phyloP scores from a whole-genome alignment of 2,888 invertebrate species.

The Microdon myrmicae region DNA sequence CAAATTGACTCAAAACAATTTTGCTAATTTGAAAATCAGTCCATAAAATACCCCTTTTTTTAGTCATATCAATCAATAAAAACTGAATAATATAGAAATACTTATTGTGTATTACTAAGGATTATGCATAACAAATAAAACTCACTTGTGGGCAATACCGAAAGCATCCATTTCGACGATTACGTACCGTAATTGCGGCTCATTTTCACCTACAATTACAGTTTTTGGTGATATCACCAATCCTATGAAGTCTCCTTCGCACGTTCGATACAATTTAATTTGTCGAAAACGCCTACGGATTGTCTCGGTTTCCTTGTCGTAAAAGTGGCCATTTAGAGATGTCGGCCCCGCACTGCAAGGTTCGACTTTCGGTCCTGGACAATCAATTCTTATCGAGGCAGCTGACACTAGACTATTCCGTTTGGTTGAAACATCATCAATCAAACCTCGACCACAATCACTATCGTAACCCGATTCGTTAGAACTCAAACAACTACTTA shows the following conservation, averaged over 20 bases:
- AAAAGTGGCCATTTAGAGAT: slow-evolving; percentile 65
- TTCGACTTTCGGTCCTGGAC: slow-evolving; percentile 19
- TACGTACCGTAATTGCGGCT: slow-evolving; percentile 73
- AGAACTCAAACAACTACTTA: slow-evolving; percentile 81
- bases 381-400: slow-evolving; percentile 59
- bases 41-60: too few species aligned
- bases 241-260: slow-evolving; percentile 76
- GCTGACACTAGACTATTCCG: slow-evolving; percentile 63
- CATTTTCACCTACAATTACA: slow-evolving; percentile 65
- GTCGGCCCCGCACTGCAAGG: slow-evolving; percentile 61
- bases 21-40: too few species aligned
- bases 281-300: slow-evolving; percentile 73
- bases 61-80: too few species aligned
- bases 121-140: slow-evolving; percentile 16
- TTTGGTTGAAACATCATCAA: slow-evolving; percentile 58
- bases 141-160: slow-evolving; percentile 72
- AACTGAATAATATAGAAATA: too few species aligned
- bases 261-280: slow-evolving; percentile 74
- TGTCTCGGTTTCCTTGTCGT: slow-evolving; percentile 69
- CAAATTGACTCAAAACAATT: too few species aligned
- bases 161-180: slow-evolving; percentile 74
- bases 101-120: too few species aligned
- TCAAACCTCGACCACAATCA: slow-evolving; percentile 74
- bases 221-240: slow-evolving; percentile 78
- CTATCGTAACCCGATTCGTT: slow-evolving; percentile 87